Conservation (phyloP, 2,888 invertebrate species). For the Euplexia lucipara region DNA sequence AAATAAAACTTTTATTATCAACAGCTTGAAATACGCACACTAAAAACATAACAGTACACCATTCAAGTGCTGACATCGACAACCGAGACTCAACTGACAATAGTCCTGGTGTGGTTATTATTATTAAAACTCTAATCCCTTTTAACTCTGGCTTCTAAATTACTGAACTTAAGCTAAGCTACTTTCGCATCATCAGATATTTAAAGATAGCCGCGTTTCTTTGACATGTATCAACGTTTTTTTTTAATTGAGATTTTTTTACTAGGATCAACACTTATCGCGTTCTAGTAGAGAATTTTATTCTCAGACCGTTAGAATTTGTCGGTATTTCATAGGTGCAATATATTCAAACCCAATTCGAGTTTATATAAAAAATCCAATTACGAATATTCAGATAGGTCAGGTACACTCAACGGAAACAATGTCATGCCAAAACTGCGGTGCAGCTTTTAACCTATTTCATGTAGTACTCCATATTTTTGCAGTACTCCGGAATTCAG, state of each 20-base stretch:
- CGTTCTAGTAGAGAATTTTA: not conserved
- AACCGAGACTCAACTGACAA: no score
- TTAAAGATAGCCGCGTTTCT: no score
- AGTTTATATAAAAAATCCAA: conserved; percentile 28
- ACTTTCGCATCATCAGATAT: no score
- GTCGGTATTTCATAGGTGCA: conserved; percentile 1
- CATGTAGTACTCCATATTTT: conserved; percentile 50
- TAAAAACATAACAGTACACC: no score
- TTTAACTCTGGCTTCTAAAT: no score
- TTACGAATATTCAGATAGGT: conserved; percentile 39
- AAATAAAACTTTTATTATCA: no score
- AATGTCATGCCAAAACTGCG: conserved; percentile 50
- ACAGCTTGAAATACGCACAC: no score
- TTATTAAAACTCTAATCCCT: no score
- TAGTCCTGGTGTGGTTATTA: no score
- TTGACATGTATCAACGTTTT: no score
- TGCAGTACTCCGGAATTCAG: conserved; percentile 39
- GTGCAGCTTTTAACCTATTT: conserved; percentile 64
- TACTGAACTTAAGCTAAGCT: no score
- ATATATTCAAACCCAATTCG: not conserved
- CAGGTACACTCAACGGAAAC: conserved; percentile 51
- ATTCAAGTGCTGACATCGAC: no score
- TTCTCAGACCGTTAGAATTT: not conserved
- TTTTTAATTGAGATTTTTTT: not conserved
- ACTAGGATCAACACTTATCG: not conserved